Base-by-base conservation (phyloP, 1,140 invertebrate genomes). In the Drosophila takahashii region DNA sequence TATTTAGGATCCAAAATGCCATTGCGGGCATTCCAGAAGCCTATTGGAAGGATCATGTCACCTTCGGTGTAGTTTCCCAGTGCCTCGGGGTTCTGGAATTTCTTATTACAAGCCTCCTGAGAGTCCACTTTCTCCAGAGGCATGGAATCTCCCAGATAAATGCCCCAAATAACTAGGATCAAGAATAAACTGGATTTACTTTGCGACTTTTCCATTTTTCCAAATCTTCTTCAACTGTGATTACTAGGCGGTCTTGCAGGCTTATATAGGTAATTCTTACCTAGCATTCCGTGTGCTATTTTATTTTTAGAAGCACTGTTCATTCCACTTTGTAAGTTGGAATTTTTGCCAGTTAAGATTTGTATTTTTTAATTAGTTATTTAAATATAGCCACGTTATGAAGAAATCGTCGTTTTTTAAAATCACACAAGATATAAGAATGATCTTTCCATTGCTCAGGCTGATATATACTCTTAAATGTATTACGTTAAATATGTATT, bases 31-130 rank as follows among this genome's bases (percentile, higher is more conserved):
- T 16, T n/a, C n/a, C n/a, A n/a, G n/a, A n/a, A n/a, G n/a, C n/a
- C 48, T 41, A 77, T 75, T 1, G 1, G 32, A 64, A 94, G 4
- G 91, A 93, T 80, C 95, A 96, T 29, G 92, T 94, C 10, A 94
- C 96, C 96, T 80, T 96, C 95, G 0, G 93, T 92, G 79, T 96
- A 96, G 0, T 93, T 93, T 81, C 22, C 22, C 3, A 22, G 3
- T 22, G 96, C 96, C 80, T 96, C 96, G 0, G 96, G 95, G 86
- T 96, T 96, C 29, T 94, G 91, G 1, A 91, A 86, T 29, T 29
- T 6, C 27, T 6, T 29, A 29, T 29, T 1, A 22, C 3, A 22
- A 22, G 22, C 22, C 22, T 22, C 22, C 22, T 22, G 22, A 22
- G 22, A 22, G 22, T 22, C 22, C 22, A 22, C 22, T 22, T 22